Evolutionary conservation across 2,888 invertebrate species (phyloP), one percentile per base, ranked within the genome.

Genomic region (Pammene fasciana): DNA sequence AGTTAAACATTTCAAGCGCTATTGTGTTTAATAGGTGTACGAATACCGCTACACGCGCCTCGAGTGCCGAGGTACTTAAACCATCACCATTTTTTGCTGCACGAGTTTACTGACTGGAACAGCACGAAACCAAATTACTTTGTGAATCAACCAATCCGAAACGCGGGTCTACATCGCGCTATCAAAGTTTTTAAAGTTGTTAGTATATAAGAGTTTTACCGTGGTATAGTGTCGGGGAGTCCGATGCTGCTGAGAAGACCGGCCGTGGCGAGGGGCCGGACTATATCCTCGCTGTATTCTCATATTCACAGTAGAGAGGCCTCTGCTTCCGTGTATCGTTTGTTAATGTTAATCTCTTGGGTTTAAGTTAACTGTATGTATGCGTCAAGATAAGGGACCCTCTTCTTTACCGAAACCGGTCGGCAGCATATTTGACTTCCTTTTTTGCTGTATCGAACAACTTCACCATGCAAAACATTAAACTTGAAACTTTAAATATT

Each of bases 301-400:
- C 83, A 83, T 78, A 79, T 85, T 83, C 76, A 76, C 77, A 78
- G 90, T 90, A 90, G 90, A 90, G 90, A 52, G 90, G 92, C 84
- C 86, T 89, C 91, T 92, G 91, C 92, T 91, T 92, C 91, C 92
- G 92, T 88, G 91, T 92, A 91, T 85, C 83, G 79, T 76, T 90
- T 91, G 92, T 92, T 92, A 88, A 92, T 90, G 83, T 92, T 92
- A 90, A 89, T 86, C 84, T 88, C 84, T 77, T 72, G 80, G 81
- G 83, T 86, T 92, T 89, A 92, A 92, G 85, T 91, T 92, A 92
- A 92, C 92, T 89, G 89, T 90, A 92, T 92, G 92, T 92, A 92
- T 92, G 92, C 92, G 92, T 91, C 86, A 92, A 92, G 92, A 92
- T 92, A 87, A 92, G 92, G 86, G 89, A 86, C 89, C 92, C 91